Evolutionary conservation across 2,113 vertebrate species (phyloP).

Genomic region (Ursus arctos): DNA sequence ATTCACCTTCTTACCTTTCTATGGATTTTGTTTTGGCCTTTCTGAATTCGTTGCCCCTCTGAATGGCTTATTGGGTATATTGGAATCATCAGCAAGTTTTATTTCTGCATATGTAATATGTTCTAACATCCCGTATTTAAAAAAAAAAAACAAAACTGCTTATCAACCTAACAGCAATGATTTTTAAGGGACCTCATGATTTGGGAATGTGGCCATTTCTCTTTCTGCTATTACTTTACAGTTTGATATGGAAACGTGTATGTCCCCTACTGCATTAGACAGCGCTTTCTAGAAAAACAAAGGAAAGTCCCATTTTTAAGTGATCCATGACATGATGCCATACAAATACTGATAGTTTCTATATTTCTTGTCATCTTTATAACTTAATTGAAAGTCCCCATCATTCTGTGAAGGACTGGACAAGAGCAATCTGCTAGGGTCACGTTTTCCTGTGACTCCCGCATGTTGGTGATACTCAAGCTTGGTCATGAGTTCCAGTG

Average conservation of each 20-base stretch:
- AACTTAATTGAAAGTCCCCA: neutral
- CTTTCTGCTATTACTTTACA: neutral
- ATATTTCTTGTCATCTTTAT: conserved; percentile 45
- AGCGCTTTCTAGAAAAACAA: conserved; percentile 36
- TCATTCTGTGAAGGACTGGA: neutral
- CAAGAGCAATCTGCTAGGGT: neutral
- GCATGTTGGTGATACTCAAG: neutral
- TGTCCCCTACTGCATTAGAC: neutral
- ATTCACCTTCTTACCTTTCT: neutral
- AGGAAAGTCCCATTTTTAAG: conserved; percentile 25
- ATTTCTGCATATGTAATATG: neutral
- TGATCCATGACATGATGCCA: neutral
- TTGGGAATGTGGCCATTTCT: neutral
- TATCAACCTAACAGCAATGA: neutral
- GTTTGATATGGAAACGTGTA: neutral
- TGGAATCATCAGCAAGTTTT: neutral
- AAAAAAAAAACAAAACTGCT: neutral
- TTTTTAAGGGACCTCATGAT: neutral
- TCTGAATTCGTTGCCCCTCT: conserved; percentile 36
- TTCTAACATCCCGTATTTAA: neutral
- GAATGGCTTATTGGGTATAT: neutral
- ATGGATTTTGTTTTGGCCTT: neutral
- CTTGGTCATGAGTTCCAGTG: neutral
- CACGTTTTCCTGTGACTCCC: neutral
- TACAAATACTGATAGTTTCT: neutral